A percentile compares a stretch with the other conserved stretches of the same genome.
phyloP scores from a whole-genome alignment of 2,113 vertebrate species.

The Vidua chalybeata region DNA sequence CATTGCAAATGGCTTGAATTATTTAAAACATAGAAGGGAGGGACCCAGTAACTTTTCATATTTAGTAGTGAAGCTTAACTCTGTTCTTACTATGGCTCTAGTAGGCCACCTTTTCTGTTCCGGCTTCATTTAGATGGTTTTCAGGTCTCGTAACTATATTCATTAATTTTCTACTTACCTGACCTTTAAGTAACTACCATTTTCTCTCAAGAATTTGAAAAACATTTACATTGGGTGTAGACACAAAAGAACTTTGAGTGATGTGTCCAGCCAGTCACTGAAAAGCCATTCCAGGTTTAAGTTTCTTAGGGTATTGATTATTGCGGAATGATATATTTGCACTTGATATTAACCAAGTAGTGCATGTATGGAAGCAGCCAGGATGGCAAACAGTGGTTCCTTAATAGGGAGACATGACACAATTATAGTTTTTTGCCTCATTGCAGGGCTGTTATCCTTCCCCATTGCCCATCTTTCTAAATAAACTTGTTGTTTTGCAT shows the following conservation, averaged over 20 bases:
- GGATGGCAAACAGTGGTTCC: background rate
- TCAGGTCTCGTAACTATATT: background rate
- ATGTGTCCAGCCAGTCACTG: background rate
- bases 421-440: background rate
- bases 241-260: background rate
- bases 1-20: background rate
- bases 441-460: background rate
- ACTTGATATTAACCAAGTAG: background rate
- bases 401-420: background rate
- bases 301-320: background rate
- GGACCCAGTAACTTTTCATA: background rate
- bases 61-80: background rate
- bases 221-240: background rate
- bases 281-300: background rate
- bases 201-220: background rate
- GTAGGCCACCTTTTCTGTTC: background rate
- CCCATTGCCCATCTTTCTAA: background rate
- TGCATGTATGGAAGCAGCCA: background rate
- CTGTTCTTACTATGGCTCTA: background rate
- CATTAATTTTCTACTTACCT: background rate
- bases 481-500: background rate
- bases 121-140: background rate
- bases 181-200: background rate
- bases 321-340: background rate
- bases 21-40: background rate